phyloP scores from a whole-genome alignment of 2,888 invertebrate species.

The Anodontia alba region DNA sequence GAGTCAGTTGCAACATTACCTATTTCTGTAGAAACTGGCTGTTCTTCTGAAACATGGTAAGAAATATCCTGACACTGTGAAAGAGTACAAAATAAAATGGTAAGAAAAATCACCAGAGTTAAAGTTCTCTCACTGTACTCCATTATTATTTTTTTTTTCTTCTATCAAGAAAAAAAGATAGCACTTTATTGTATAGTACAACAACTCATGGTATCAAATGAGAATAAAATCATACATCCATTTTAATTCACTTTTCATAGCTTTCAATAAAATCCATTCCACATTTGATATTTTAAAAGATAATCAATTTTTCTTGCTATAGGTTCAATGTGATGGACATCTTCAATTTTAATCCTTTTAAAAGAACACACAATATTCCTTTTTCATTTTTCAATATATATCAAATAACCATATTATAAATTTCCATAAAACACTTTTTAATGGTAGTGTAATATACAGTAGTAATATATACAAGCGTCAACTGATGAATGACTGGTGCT shows the following conservation, averaged over 20 bases:
- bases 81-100: neutral
- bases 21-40: slow-evolving; percentile 70
- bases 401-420: slow-evolving; percentile 1
- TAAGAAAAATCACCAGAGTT: slow-evolving; percentile 1
- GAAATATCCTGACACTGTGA: slow-evolving; percentile 49
- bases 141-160: neutral
- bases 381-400: neutral
- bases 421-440: slow-evolving; percentile 7
- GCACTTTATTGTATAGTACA: too few species aligned
- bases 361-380: slow-evolving; percentile 2
- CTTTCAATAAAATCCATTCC: neutral
- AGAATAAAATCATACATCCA: neutral
- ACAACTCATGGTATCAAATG: neutral
- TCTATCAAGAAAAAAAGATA: too few species aligned
- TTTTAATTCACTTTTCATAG: neutral
- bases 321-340: neutral
- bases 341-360: neutral
- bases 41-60: slow-evolving; percentile 77
- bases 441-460: slow-evolving; percentile 3
- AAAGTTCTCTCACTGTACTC: neutral
- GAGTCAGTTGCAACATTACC: slow-evolving; percentile 66
- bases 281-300: neutral
- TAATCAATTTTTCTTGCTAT: slow-evolving; percentile 8
- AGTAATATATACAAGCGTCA: neutral
- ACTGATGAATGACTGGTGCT: slow-evolving; percentile 13